Conservation (phyloP, 2,888 invertebrate genomes). For the Crepidodera aurea region DNA sequence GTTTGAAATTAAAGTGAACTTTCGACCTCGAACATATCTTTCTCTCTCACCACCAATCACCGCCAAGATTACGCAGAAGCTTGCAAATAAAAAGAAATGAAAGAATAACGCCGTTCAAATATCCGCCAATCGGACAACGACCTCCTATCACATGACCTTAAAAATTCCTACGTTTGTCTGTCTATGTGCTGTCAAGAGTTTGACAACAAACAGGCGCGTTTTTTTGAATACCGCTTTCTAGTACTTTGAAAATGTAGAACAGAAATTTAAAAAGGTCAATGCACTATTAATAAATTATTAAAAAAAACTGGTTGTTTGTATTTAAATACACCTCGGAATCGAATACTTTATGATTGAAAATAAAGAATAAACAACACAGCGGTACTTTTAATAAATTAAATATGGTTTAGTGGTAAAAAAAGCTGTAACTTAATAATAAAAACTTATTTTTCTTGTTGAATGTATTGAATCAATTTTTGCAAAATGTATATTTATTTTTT, state of each 20-base stretch:
- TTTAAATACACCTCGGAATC: neutral
- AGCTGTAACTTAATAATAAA: too few relatives aligned
- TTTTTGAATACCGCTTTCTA: neutral
- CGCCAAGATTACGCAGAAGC: neutral
- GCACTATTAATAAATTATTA: neutral
- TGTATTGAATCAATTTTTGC: too few relatives aligned
- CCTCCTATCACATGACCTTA: conserved; percentile 29
- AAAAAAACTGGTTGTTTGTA: conserved; percentile 17
- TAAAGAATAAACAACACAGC: too few relatives aligned
- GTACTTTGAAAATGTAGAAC: conserved; percentile 9
- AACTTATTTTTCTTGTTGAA: too few relatives aligned
- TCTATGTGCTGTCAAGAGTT: conserved; percentile 2
- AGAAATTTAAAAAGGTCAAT: conserved; percentile 15
- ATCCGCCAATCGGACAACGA: conserved; percentile 32
- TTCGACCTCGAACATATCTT: conserved; percentile 29
- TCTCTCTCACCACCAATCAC: conserved; percentile 19
- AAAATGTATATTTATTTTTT: too few relatives aligned
- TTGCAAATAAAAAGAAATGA: conserved; percentile 32
- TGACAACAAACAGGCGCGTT: conserved; percentile 15
- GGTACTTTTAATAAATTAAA: too few relatives aligned
- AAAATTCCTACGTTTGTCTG: conserved; percentile 16
- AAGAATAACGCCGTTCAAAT: conserved; percentile 25
- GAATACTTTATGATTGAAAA: neutral
- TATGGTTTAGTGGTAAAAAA: too few relatives aligned
- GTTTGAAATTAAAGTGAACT: conserved; percentile 32